Conservation (phyloP, 2,113 vertebrate genomes). For the Nestor notabilis region DNA sequence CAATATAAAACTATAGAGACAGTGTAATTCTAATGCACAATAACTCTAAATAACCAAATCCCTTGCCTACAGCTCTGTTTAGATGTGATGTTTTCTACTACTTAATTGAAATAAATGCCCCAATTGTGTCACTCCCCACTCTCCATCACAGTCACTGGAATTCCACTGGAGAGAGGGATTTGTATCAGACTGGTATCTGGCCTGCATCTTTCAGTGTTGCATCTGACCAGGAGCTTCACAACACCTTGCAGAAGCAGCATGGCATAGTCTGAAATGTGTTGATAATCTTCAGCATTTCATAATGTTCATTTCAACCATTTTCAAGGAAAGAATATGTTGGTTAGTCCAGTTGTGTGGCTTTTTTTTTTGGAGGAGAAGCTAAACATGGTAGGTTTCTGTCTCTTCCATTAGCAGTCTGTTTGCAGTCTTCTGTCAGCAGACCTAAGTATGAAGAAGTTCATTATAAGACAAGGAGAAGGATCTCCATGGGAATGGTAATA, state of each 20-base stretch:
- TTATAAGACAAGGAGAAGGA: not conserved
- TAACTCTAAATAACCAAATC: conserved; percentile 40
- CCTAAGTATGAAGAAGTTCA: not conserved
- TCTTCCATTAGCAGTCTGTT: not conserved
- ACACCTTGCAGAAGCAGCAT: not conserved
- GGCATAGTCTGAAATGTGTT: not conserved
- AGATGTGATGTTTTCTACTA: not conserved
- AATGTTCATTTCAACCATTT: not conserved
- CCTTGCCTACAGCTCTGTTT: conserved; percentile 21
- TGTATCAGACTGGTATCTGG: not conserved
- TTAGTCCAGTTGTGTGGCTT: not conserved
- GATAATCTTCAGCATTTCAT: not conserved
- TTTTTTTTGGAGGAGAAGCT: not conserved
- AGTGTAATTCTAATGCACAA: not conserved
- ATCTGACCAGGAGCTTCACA: not conserved
- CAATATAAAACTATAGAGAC: conserved; percentile 17
- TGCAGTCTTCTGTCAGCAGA: not conserved
- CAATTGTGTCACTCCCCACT: not conserved
- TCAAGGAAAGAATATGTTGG: not conserved
- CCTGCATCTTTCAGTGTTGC: rapidly evolving
- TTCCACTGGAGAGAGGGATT: not conserved
- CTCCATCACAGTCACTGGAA: not conserved
- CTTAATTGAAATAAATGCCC: conserved; percentile 45
- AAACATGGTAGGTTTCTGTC: not conserved
- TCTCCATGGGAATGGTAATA: not conserved